Percentiles rank a stretch among this genome's conserved stretches.
Evolutionary conservation across 2,888 invertebrate genomes (phyloP).

Genomic region (Macropis europaea): DNA sequence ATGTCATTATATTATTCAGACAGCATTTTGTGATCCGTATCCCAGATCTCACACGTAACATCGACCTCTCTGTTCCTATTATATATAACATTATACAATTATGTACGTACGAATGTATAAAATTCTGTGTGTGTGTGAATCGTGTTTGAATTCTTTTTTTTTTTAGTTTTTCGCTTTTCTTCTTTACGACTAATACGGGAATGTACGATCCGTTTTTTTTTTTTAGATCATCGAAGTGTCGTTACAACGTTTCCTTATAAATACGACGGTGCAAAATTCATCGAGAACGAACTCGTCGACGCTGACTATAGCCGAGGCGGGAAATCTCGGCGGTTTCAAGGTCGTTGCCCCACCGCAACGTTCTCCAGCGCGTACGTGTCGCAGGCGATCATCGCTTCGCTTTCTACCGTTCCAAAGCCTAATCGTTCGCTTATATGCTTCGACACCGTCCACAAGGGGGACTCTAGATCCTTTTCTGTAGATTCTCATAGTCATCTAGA

Average conservation of each 20-base stretch:
- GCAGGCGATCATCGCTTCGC: too few relatives aligned
- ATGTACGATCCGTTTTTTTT: constrained; percentile 62
- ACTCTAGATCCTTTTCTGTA: too few relatives aligned
- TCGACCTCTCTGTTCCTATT: constrained; percentile 63
- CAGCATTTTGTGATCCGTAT: constrained; percentile 50
- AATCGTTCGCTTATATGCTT: too few relatives aligned
- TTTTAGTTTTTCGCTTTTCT: constrained; percentile 53
- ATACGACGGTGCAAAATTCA: constrained; percentile 51
- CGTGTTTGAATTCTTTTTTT: too few relatives aligned
- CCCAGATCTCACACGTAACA: constrained; percentile 59
- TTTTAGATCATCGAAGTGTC: constrained; percentile 57
- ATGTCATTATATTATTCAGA: constrained; percentile 51
- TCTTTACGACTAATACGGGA: constrained; percentile 73
- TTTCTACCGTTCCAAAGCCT: too few relatives aligned
- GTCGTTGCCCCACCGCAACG: too few relatives aligned
- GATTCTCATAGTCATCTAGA: too few relatives aligned
- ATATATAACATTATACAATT: constrained; percentile 74
- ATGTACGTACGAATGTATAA: constrained; percentile 79
- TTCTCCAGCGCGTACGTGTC: too few relatives aligned
- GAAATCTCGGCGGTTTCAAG: too few relatives aligned
- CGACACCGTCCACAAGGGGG: too few relatives aligned
- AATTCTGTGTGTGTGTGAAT: too few relatives aligned
- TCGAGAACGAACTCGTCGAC: constrained; percentile 19
- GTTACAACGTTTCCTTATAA: constrained; percentile 57
- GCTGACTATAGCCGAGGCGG: background rate